Evolutionary conservation across 2,888 invertebrate genomes (phyloP).

Genomic region (Tipula unca): DNA sequence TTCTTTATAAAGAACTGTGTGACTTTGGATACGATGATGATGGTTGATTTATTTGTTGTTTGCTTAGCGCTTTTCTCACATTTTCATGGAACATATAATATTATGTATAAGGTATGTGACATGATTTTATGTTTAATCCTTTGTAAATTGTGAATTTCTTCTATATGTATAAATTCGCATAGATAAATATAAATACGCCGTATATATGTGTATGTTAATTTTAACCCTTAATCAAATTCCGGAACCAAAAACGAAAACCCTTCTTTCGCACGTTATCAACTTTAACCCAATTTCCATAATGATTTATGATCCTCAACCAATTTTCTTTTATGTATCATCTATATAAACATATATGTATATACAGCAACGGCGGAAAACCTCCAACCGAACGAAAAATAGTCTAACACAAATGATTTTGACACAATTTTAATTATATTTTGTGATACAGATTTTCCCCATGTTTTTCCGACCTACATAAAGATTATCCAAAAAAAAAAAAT

Average conservation of each 20-base stretch:
- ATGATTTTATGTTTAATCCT: neutral
- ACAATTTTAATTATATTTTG: neutral
- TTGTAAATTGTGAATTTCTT: neutral
- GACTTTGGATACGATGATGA: neutral
- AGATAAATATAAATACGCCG: neutral
- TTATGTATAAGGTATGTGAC: neutral
- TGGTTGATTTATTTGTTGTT: neutral
- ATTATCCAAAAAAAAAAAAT: neutral
- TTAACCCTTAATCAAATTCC: neutral
- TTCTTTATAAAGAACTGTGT: neutral
- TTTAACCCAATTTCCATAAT: slow-evolving; percentile 4
- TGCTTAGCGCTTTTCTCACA: neutral
- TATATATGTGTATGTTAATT: neutral
- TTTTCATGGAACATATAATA: neutral
- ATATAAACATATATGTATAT: neutral
- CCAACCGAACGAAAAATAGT: neutral
- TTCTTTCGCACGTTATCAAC: neutral
- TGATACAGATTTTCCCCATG: neutral
- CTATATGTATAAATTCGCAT: neutral
- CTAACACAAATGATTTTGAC: slow-evolving; percentile 4
- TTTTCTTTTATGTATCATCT: neutral
- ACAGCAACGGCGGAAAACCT: neutral
- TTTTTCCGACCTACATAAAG: slow-evolving; percentile 1
- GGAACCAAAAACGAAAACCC: neutral
- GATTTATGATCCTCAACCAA: neutral